Base-by-base conservation (phyloP, 1,140 invertebrate species). In the Achatina immaculata region DNA sequence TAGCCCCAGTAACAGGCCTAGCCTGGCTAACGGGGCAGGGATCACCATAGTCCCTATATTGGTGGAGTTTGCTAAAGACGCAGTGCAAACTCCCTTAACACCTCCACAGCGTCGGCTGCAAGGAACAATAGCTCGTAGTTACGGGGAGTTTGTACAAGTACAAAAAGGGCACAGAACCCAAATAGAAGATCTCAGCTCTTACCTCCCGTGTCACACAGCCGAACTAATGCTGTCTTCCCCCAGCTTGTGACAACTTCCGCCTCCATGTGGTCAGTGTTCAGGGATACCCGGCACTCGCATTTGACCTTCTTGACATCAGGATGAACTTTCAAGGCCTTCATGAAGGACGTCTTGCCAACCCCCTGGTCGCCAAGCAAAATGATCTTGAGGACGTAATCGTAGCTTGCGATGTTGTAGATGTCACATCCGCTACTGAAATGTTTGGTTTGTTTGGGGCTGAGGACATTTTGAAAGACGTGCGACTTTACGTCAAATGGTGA, bases 121-220 rank as follows among this genome's bases (percentile, higher is more conserved):
- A n/a, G n/a, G n/a, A n/a, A n/a, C n/a, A n/a, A n/a, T n/a, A n/a
- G n/a, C n/a, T n/a, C n/a, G n/a, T n/a, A n/a, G n/a, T n/a, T n/a
- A n/a, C n/a, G n/a, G n/a, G n/a, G n/a, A n/a, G n/a, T n/a, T n/a
- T n/a, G n/a, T n/a, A n/a, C n/a, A n/a, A n/a, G n/a, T n/a, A n/a
- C n/a, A n/a, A n/a, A n/a, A n/a, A n/a, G n/a, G n/a, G n/a, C n/a
- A n/a, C n/a, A n/a, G n/a, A n/a, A n/a, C n/a, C n/a, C n/a, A n/a
- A n/a, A n/a, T n/a, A n/a, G n/a, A n/a, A n/a, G n/a, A n/a, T n/a
- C n/a, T n/a, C 3, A n/a, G 73, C 45, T 38, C 78, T 80, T 45
- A 80, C 85, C 85, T 75, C 83, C 85, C 19, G 84, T 87, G 71
- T 87, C 86, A 80, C 83, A 84, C 1, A 87, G 51, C 16, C 78